Conservation (phyloP, 2,113 vertebrate genomes). For the Spheniscus mendiculus region DNA sequence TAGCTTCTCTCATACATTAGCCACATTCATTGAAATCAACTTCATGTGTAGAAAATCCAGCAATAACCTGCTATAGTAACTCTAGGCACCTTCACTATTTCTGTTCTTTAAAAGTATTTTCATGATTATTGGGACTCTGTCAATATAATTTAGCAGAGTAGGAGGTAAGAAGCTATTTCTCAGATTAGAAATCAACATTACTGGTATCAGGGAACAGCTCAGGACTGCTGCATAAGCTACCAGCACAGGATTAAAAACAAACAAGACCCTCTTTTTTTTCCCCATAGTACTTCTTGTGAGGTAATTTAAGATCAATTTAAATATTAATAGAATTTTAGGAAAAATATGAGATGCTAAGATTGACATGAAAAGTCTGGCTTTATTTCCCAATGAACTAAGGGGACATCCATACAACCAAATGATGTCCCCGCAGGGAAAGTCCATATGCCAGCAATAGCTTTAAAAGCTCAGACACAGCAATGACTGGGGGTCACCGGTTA, state of each 20-base stretch:
- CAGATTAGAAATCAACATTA: not conserved
- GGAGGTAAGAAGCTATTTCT: not conserved
- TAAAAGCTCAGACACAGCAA: not conserved
- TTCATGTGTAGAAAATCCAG: not conserved
- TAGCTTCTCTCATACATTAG: not conserved
- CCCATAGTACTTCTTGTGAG: not conserved
- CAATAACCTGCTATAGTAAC: not conserved
- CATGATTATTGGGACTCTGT: not conserved
- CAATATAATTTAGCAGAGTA: not conserved
- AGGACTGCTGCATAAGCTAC: not conserved
- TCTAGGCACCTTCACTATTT: not conserved
- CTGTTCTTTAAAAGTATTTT: not conserved
- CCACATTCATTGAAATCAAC: not conserved
- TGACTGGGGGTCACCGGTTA: not conserved
- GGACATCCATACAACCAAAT: not conserved
- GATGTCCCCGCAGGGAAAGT: not conserved
- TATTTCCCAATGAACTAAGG: not conserved
- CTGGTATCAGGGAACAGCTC: not conserved
- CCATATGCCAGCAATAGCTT: not conserved
- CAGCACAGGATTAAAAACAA: not conserved
- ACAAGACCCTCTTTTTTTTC: accelerated
- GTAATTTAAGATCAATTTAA: not conserved
- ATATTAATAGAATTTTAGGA: not conserved
- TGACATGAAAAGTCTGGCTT: not conserved
- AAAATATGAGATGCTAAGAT: not conserved